Evolutionary conservation across 53 echinoderm and acorn worm species (phyloP), one percentile per base, ranked within the genome.

Genomic region (Mesocentrotus franciscanus): DNA sequence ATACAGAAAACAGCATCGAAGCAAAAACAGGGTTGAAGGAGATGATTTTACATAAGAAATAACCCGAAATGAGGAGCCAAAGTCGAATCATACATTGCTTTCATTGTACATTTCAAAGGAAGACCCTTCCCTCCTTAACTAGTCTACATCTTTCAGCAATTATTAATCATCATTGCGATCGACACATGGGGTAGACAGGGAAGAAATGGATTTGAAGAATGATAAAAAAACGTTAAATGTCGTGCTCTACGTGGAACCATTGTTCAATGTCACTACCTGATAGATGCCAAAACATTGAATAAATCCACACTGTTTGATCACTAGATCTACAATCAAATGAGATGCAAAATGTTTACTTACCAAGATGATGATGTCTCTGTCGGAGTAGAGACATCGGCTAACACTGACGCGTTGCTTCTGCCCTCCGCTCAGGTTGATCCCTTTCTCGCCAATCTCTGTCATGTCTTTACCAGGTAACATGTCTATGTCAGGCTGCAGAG

Each of bases 401-500:
- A 96, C 96, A 79, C 96, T 96, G 93, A 97, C 93, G 32, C 96
- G 61, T 29, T 97, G 97, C 85, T 96, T 96, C 92, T 96, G 97
- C 30, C 96, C 96, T 17, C 96, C 96, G 36, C 96, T 97, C n/a
- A 96, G 95, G 76, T 97, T 97, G 95, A 97, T 97, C 5, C 97
- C 97, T 68, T 96, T 96, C 78, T 97, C 96, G 85, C 97, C 96
- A 71, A 96, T 97, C 97, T 97, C 97, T 55, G 97, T 97, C 95
- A 94, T 85, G 71, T 97, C 97, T 56, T 95, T 95, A 24, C 95
- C 97, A 64, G 97, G 97, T 64, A 97, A 49, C 66, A 97, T 97
- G 85, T 96, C 96, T 34, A 97, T 97, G 90, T 97, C 97, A 18
- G 97, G 97, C 90, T 96, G 57, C 22, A 97, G 93, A 33, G 96